Evolutionary conservation across 92 coral and sea anemone genomes (phyloP), one percentile per base, ranked within the genome.

Genomic region (Meandrina meandrites): DNA sequence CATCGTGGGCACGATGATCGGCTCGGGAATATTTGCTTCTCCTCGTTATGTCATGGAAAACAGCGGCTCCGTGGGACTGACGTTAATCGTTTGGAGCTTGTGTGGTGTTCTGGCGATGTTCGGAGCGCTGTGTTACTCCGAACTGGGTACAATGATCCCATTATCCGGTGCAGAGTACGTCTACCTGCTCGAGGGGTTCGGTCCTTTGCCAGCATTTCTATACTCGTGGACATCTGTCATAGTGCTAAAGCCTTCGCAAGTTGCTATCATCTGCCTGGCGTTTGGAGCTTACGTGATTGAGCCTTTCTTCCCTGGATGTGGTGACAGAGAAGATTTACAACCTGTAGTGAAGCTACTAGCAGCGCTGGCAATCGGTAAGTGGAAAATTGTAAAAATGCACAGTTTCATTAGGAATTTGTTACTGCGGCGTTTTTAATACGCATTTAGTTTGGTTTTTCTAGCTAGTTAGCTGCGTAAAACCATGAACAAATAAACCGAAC

Each of bases 11-110:
- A 96, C 99, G 0, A 93, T 96, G 93, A 96, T 96, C 5, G 99
- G 99, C 19, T 95, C 98, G 11, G 99, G 99, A 27, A 96, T 96
- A 28, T 96, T 96, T 79, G 99, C 99, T 47, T 96, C 99, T 11
- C 99, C 99, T 48, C 98, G 95, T 30, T 95, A 86, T 89, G 99
- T 96, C 51, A 89, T 95, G 91, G 90, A 86, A 80, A 88, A 88
- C 66, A 93, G 98, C 60, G 97, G 99, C 54, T 95, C 99, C 28
- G 96, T 96, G 14, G 99, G 99, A 53, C 87, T 96, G 86, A 96
- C 99, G 4, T 85, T 96, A 28, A 92, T 96, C 34, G 98, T 95
- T 15, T 96, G 99, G 99, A 69, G 90, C n/a, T 75, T 96, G 80
- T 93, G 99, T 72, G 99, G 99, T 28, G 85, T 93, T 11, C 88